These are phyloP conservation scores for Hylaea fasciaria DNA, from an alignment of 2,888 invertebrate genomes.

Conservation along the genomic window DNA sequence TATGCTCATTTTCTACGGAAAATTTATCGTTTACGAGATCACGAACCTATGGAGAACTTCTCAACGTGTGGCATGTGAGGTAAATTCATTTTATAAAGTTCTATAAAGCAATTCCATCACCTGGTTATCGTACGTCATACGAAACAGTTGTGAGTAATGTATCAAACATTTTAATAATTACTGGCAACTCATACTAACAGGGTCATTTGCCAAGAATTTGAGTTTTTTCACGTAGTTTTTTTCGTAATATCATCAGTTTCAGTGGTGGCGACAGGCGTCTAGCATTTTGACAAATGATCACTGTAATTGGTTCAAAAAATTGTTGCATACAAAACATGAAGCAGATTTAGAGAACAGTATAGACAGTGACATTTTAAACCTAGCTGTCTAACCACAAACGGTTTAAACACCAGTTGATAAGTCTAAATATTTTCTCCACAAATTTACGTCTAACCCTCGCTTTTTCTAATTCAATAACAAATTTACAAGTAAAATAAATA, in stretches of 20 bases:
- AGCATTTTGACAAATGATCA: slow-evolving; percentile 57
- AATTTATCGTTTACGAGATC: slow-evolving; percentile 5
- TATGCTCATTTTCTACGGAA: slow-evolving; percentile 16
- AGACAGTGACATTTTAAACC: too few relatives aligned
- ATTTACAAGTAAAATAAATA: too few relatives aligned
- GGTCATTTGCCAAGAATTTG: slow-evolving; percentile 61
- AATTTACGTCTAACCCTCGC: too few relatives aligned
- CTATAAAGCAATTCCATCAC: slow-evolving; percentile 1
- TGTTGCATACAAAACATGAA: not conserved
- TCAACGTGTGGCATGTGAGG: too few relatives aligned
- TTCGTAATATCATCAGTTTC: slow-evolving; percentile 53
- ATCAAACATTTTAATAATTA: slow-evolving; percentile 33
- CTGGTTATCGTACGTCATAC: slow-evolving; percentile 2
- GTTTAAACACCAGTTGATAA: too few relatives aligned
- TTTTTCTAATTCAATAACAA: too few relatives aligned
- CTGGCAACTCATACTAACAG: slow-evolving; percentile 28
- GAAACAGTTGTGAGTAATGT: slow-evolving; percentile 31
- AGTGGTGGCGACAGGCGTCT: slow-evolving; percentile 54
- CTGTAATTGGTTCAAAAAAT: slow-evolving; percentile 33
- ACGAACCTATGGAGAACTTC: not conserved
- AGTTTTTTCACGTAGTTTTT: slow-evolving; percentile 42
- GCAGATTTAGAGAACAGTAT: not conserved
- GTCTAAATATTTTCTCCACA: too few relatives aligned
- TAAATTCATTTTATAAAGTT: not conserved
- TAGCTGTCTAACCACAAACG: too few relatives aligned